Percentiles rank a stretch among this genome's conserved stretches.
phyloP scores from a whole-genome alignment of 2,888 invertebrate genomes.

The Lepas anatifera region DNA sequence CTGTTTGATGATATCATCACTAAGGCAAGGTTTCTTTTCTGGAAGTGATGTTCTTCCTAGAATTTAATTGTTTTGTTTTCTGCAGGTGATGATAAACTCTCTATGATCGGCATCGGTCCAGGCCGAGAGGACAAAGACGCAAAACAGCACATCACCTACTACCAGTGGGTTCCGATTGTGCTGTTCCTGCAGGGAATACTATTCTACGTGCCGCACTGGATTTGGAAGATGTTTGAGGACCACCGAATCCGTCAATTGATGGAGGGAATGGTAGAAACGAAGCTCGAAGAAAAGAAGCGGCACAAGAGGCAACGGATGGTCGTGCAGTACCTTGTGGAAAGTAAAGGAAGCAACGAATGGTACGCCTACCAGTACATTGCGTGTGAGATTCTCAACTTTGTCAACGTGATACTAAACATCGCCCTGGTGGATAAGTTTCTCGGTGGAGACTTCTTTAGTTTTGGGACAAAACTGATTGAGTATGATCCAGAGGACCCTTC shows the following conservation, averaged over 20 bases:
- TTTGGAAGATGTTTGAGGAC: slow-evolving; percentile 17
- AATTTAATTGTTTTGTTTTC: too few relatives aligned
- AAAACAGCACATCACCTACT: slow-evolving; percentile 2
- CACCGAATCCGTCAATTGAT: slow-evolving; percentile 34
- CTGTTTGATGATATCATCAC: too few relatives aligned
- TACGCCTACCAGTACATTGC: slow-evolving; percentile 38
- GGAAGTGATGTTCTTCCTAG: too few relatives aligned
- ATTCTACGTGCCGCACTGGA: slow-evolving; percentile 3
- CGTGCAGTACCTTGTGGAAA: background rate
- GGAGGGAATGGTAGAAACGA: slow-evolving; percentile 35
- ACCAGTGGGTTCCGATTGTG: background rate
- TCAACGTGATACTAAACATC: background rate
- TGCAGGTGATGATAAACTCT: background rate
- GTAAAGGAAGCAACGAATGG: slow-evolving; percentile 27
- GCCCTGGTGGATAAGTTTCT: background rate
- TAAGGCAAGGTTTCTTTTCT: too few relatives aligned
- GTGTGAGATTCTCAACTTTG: slow-evolving; percentile 25
- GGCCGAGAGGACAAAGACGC: background rate
- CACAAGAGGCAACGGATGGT: slow-evolving; percentile 24
- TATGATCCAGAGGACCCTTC: background rate
- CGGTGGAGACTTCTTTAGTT: background rate
- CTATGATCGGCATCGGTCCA: background rate
- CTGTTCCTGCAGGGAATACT: background rate
- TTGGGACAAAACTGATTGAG: background rate
- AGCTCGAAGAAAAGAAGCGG: slow-evolving; percentile 31